Base-by-base conservation (phyloP, 2,888 invertebrate genomes). In the Cryptocephalus primarius region DNA sequence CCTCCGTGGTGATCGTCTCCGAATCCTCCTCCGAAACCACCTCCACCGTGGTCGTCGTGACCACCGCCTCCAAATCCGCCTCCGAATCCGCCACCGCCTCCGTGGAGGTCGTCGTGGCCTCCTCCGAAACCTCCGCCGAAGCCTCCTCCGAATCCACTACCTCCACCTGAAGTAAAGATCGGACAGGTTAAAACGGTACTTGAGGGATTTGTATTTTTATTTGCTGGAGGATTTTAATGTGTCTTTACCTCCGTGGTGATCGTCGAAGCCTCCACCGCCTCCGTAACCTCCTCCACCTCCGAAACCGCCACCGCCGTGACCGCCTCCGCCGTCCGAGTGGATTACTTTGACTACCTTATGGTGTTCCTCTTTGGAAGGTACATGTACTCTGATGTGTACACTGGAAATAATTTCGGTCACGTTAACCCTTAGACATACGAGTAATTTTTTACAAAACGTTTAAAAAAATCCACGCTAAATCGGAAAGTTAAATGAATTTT, bases 301-400 rank as follows among this genome's bases (percentile, higher is more conserved):
- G 4, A 22, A 9, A 2, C 44, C 44, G 9, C 39, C 39, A 4
- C 46, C 46, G 8, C 42, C 42, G 2, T 40, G 40, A n/a, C 41
- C 34, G 8, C 43, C 43, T 36, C 31, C 34, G 11, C 32, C 38
- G 8, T 0, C 42, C 34, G 33, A 31, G 10, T 45, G 40, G 4
- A 40, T 10, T 34, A 40, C 45, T 14, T 45, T 39, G 11, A 36
- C 36, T 4, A 36, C 36, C 36, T 36, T 36, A 11, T 42, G 42
- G 14, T 46, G 46, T 36, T n/a, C n/a, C 12, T 36, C 36, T 12
- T 36, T n/a, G 12, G 36, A 36, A 6, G 48, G 48, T 4, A 48
- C 40, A 31, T 48, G 48, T 10, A 48, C 45, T 48, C 33, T 40
- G 40, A 48, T 48, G 12, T 48, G 48, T 11, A 48, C 48, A 45